Base-by-base conservation (phyloP, 2,888 invertebrate species). In the Drosophila kuntzei region DNA sequence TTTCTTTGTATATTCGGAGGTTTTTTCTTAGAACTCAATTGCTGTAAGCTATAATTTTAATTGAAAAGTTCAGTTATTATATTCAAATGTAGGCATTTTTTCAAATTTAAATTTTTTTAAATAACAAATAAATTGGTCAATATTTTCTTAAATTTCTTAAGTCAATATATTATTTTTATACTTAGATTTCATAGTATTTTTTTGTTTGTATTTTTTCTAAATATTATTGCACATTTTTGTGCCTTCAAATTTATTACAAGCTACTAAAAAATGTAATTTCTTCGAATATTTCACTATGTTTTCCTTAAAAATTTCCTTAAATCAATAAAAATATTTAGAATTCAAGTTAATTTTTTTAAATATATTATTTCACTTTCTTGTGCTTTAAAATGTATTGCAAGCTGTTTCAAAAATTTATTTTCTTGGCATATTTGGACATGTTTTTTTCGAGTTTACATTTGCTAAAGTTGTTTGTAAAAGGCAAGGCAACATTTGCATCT, bases 321-420 rank as follows among this genome's bases (percentile, higher is more conserved):
- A n/a, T n/a, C n/a, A n/a, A n/a, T n/a, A n/a, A n/a, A n/a, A n/a
- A n/a, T n/a, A n/a, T n/a, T n/a, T n/a, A n/a, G n/a, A n/a, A n/a
- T n/a, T n/a, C n/a, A n/a, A n/a, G n/a, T n/a, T n/a, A n/a, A n/a
- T n/a, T 25, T 25, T 47, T 32, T n/a, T 49, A 12, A 12, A 49
- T 18, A 14, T 22, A 18, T 7, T 29, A 11, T 18, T 29, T 7
- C 18, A 47, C 18, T 18, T 18, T 47, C 29, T 14, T 49, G 2
- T 22, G 34, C 22, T 11, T 14, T 3, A 6, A 1, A 25, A 51
- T 25, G 12, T 12, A 25, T 12, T 37, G 16, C 22, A 37, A 51
- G 25, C 50, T 50, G 50, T 51, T 51, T 22, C 36, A 16, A 37
- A 37, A 49, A 39, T 25, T 51, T 9, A 11, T 9, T 29, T 39